phyloP scores from a whole-genome alignment of 2,888 invertebrate species.

The Lasioglossum vierecki region DNA sequence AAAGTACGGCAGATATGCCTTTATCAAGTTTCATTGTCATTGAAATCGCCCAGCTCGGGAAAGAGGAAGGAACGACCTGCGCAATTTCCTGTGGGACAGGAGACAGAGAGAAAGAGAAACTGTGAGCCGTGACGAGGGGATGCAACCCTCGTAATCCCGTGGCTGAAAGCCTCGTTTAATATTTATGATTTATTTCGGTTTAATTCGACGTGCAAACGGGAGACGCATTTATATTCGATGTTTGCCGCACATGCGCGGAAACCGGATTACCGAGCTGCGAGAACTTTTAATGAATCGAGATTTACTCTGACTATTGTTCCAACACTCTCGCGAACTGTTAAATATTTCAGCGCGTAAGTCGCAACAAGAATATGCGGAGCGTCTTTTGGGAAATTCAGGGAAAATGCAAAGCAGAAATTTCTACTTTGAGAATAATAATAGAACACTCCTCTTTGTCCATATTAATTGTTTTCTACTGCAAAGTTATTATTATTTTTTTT shows the following conservation, averaged over 20 bases:
- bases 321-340: not conserved
- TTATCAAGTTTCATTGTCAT: conserved; percentile 77
- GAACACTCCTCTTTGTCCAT: not conserved
- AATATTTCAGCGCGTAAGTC: not conserved
- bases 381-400: too few species aligned
- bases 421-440: not conserved
- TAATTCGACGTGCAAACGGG: conserved; percentile 83
- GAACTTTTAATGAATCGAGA: conserved; percentile 13
- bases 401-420: not conserved
- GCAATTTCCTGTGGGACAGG: conserved; percentile 78
- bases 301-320: not conserved
- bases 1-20: conserved; percentile 49
- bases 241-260: conserved; percentile 33
- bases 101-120: conserved; percentile 35
- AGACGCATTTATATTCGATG: conserved; percentile 73
- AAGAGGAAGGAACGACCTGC: conserved; percentile 72
- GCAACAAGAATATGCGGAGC: not conserved
- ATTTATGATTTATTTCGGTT: conserved; percentile 84
- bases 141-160: conserved; percentile 80
- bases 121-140: conserved; percentile 45
- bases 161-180: conserved; percentile 83
- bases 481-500: too few species aligned
- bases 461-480: too few species aligned
- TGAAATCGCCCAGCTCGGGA: conserved; percentile 75
- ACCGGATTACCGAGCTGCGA: conserved; percentile 27